Conservation (phyloP, 2,113 vertebrate species). For the Ceyx melanurus region DNA sequence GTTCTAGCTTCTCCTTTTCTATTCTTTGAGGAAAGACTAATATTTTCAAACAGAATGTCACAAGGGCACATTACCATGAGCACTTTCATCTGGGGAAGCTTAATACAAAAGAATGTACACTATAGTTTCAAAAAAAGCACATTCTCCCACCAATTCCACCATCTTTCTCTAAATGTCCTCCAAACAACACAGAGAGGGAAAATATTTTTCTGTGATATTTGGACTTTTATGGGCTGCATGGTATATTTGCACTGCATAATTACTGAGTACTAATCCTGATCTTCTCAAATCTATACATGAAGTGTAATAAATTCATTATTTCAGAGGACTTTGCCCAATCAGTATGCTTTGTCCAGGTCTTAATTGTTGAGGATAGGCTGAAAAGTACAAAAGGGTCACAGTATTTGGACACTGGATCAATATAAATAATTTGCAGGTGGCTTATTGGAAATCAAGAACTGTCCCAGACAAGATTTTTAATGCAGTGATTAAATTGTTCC, state of each 20-base stretch:
- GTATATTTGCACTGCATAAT: neutral
- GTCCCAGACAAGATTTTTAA: neutral
- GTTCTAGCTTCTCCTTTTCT: conserved; percentile 58
- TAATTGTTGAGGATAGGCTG: neutral
- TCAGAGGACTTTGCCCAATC: neutral
- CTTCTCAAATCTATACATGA: neutral
- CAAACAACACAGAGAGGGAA: neutral
- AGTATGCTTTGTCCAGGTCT: neutral
- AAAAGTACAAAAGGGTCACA: neutral
- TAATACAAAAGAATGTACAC: conserved; percentile 15
- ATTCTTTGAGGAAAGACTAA: conserved; percentile 48
- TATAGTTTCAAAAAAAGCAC: neutral
- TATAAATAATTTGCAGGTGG: neutral
- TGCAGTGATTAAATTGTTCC: neutral
- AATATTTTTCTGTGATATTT: neutral
- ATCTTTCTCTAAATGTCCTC: neutral
- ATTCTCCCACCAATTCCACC: neutral
- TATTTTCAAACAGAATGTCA: conserved; percentile 59
- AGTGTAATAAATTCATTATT: neutral
- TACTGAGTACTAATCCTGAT: neutral
- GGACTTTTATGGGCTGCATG: neutral
- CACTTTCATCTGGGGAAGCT: conserved; percentile 46
- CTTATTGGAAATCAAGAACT: neutral
- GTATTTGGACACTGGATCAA: neutral
- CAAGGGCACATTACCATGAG: conserved; percentile 27